Base-by-base conservation (phyloP, 1,140 invertebrate species). In the Oreohelix idahoensis region DNA sequence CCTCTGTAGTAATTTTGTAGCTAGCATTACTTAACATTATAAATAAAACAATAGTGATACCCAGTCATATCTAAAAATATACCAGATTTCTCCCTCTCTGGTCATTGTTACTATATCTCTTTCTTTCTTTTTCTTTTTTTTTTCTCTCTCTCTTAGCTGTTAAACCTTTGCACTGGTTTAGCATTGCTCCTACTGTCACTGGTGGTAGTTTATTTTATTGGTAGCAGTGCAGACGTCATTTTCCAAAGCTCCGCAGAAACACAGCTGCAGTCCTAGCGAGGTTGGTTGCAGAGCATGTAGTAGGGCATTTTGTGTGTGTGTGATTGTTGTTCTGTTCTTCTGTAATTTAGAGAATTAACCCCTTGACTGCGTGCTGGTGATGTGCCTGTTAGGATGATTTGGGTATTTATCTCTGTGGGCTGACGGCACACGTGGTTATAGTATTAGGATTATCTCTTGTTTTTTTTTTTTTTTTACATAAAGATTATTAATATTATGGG, bases 151-250 rank as follows among this genome's bases (percentile, higher is more conserved):
- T 89, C 88, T 79, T 88, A 90, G 89, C 86, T 86, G 26, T 63
- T 87, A 29, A 89, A 85, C 26, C 81, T 90, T 26, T 76, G 79
- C 38, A 66, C 87, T n/a, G 89, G 89, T 36, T 58, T 90, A n/a
- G 71, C 85, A 26, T 39, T 89, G 17, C 83, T 89, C 5, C 63
- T 89, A 32, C 71, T 89, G 5, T 88, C 85, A 8, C 73, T 87
- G 82, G 66, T 87, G 29, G 45, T 88, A 29, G 81, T 86, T 17
- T 90, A 89, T 79, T 86, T 88, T 29, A 45, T 89, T 53, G 86
- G 85, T 73, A 77, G 58, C 0, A 87, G 85, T 32, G 85, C 86
- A 8, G 87, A 89, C 66, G 86, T 89, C 39, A 71, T 90, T 49
- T 90, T 90, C 77, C 75, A 51, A 69, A 74, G n/a, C 66, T 42